Base-by-base conservation (phyloP, 1,140 invertebrate species). In the Drosophila bipectinata region DNA sequence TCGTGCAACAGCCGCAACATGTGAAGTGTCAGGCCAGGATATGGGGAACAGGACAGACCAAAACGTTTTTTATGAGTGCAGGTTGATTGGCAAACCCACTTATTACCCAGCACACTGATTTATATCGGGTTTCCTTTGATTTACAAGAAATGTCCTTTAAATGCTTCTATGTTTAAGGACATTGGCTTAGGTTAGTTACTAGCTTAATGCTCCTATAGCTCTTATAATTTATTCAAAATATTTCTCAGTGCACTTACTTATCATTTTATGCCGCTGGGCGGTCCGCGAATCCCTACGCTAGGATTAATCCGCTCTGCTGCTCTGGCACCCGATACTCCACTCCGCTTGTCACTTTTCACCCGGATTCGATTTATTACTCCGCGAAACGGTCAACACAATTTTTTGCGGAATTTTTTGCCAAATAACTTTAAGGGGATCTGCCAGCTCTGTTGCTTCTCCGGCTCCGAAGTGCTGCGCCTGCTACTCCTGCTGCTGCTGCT, bases 241-340 rank as follows among this genome's bases (percentile, higher is more conserved):
- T 32, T 32, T 3, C 8, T 32, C 32, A 14, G 47, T 61, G 32
- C 56, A 88, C 82, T 87, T 88, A 87, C 82, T 83, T 87, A 87
- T 87, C 82, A 87, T 87, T 87, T 87, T 87, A 79, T 88, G 83
- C 82, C 82, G 79, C 83, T 75, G 60, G 79, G 82, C 75, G 75
- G 74, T 88, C 75, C 66, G 83, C 67, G 54, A 87, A 88, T 88
- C 82, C 82, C 81, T 59, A 41, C 63, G 49, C 45, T 69, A 76
- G 82, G 83, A 87, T 82, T 82, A 64, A 53, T 60, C 45, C 59
- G 67, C 64, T 44, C 59, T 39, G 44, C 47, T 63, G 77, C 63
- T 67, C 56, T 44, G 79, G 77, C 74, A 60, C 72, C 32, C 49
- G 61, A 53, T 26, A 10, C 34, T 37, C 32, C 26, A 28, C 49